Conservation (phyloP, 2,113 vertebrate species). For the Gobius niger region DNA sequence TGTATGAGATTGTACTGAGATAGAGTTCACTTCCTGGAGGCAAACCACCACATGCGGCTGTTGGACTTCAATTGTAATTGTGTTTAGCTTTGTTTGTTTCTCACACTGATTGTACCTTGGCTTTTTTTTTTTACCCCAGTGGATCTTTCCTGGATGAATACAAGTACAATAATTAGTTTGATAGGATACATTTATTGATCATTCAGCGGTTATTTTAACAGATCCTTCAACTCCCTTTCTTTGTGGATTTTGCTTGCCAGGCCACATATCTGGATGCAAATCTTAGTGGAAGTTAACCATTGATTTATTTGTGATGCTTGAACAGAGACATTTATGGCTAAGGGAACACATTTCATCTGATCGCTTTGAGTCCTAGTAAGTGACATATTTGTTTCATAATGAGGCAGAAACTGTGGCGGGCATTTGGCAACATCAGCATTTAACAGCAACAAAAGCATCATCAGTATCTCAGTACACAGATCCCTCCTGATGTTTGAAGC, state of each 20-base stretch:
- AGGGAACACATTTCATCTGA: constrained; percentile 12
- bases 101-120: background rate
- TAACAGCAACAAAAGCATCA: constrained; percentile 6
- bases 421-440: constrained; percentile 21
- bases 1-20: background rate
- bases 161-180: no score
- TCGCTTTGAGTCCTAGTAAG: constrained; percentile 21
- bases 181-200: no score
- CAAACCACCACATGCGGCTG: background rate
- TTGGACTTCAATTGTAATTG: background rate
- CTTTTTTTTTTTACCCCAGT: background rate
- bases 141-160: no score
- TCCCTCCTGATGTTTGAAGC: constrained; percentile 16
- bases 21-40: background rate
- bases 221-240: no score
- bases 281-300: no score
- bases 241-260: no score
- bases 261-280: no score
- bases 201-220: no score
- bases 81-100: background rate
- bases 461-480: background rate
- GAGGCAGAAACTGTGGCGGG: constrained; percentile 5
- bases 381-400: constrained; percentile 15
- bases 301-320: no score
- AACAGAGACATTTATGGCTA: constrained; percentile 2